phyloP scores from a whole-genome alignment of 2,888 invertebrate species.

The Agonopterix alstromeriana region DNA sequence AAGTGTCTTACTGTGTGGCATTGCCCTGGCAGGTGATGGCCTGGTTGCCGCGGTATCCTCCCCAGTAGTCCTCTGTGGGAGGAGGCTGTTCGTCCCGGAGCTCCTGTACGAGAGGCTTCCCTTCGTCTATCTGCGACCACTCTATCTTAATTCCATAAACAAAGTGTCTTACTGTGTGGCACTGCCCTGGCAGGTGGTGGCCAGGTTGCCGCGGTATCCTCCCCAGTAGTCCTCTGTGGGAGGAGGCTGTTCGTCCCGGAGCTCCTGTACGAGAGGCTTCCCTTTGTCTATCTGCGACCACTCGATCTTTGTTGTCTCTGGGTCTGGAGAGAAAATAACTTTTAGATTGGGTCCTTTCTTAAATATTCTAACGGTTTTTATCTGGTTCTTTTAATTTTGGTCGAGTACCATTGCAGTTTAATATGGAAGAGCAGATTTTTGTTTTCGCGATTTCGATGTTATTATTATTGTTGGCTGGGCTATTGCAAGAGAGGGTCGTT shows the following conservation, averaged over 20 bases:
- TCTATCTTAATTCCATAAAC: constrained; percentile 16
- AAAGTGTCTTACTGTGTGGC: constrained; percentile 15
- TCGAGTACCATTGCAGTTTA: too few relatives aligned
- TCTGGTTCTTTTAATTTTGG: too few relatives aligned
- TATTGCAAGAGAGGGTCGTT: too few relatives aligned
- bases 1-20: constrained; percentile 14
- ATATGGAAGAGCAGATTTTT: too few relatives aligned
- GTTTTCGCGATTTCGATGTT: too few relatives aligned
- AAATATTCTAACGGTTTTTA: too few relatives aligned
- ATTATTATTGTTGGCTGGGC: too few relatives aligned
- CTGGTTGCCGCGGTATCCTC: constrained; percentile 38
- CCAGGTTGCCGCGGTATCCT: constrained; percentile 37
- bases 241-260: constrained; percentile 31
- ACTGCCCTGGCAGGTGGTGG: constrained; percentile 4
- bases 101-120: constrained; percentile 55
- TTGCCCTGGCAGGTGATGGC: constrained; percentile 4
- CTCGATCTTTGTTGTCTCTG: constrained; percentile 42
- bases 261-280: constrained; percentile 54
- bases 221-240: constrained; percentile 44
- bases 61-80: constrained; percentile 43
- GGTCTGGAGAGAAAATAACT: constrained; percentile 13
- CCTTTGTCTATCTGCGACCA: constrained; percentile 49
- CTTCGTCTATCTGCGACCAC: constrained; percentile 48
- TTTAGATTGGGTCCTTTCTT: too few relatives aligned
- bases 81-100: constrained; percentile 32